A percentile compares a stretch with the other conserved stretches of the same genome.
Conservation (phyloP, 2,797 vertebrate genomes). For the Myripristis jacobus region DNA sequence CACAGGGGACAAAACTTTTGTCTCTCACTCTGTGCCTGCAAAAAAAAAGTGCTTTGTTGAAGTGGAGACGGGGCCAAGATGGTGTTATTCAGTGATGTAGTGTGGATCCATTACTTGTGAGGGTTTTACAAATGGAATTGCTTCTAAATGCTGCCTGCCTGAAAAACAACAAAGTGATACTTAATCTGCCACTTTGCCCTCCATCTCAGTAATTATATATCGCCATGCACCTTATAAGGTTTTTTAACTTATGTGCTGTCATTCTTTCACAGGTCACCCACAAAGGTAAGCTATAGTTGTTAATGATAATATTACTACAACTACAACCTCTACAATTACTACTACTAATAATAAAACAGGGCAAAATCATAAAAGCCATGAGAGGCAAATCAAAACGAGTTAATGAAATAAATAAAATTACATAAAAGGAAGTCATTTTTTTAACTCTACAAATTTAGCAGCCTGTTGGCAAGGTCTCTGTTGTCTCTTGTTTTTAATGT, state of each 20-base stretch:
- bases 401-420: too few relatives aligned
- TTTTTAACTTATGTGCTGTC: constrained; percentile 49
- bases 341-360: too few relatives aligned
- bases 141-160: constrained; percentile 41
- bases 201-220: constrained; percentile 33
- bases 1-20: constrained; percentile 1
- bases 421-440: too few relatives aligned
- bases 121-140: constrained; percentile 47
- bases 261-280: constrained; percentile 81
- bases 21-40: constrained; percentile 14
- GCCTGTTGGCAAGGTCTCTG: too few relatives aligned
- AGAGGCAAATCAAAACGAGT: too few relatives aligned
- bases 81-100: constrained; percentile 30
- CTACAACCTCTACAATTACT: too few relatives aligned
- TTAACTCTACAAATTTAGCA: too few relatives aligned
- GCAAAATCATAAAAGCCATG: too few relatives aligned
- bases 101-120: constrained; percentile 36
- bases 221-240: constrained; percentile 17
- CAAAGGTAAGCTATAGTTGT: constrained; percentile 79
- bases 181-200: constrained; percentile 41
- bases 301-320: neutral
- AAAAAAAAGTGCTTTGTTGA: constrained; percentile 46
- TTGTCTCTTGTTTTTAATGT: too few relatives aligned
- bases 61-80: constrained; percentile 22
- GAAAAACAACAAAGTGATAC: constrained; percentile 34